Base-by-base conservation (phyloP, 92 coral and sea anemone genomes). In the Pocillopora meandrina region DNA sequence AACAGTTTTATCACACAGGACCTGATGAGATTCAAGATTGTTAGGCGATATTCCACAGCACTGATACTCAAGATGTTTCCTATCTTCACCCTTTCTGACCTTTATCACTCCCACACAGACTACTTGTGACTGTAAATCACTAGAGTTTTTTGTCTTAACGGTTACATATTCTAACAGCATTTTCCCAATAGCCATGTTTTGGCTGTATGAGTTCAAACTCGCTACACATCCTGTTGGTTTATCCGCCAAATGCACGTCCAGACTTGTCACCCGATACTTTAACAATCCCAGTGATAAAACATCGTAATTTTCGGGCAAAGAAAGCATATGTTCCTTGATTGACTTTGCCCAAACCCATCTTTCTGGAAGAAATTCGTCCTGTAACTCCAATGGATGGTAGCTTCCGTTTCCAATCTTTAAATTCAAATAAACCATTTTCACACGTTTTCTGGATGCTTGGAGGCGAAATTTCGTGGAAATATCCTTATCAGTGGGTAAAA, bases 351-450 rank as follows among this genome's bases (percentile, higher is more conserved):
- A 75, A 2, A 75, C 79, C 79, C 78, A 74, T 56, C 78, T 52
- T 2, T 74, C 63, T 23, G 78, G 19, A 2, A 56, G 33, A 19
- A 74, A 75, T 65, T 75, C 66, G 21, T 75, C 79, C 2, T 21
- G 36, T 23, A 75, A 21, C 14, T 75, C 52, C 65, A 75, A 1
- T 21, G 79, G 79, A 7, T 31, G 49, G 42, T 75, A 58, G 65
- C 65, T 75, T 17, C 56, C 42, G 64, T 74, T 55, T 20, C 78
- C 78, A 19, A n/a, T 74, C 60, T 74, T 47, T n/a, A 75, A 57
- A 23, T 75, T 15, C 79, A 75, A 59, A 65, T 75, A 75, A 6
- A 75, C 65, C 23, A 75, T 1, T 31, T 49, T 58, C 18, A 57
- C 79, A 8, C 65, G 49, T 56, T 58, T 31, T 9, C 59, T 52